Conservation (phyloP, 2,888 invertebrate species). For the Drosophila testacea region DNA sequence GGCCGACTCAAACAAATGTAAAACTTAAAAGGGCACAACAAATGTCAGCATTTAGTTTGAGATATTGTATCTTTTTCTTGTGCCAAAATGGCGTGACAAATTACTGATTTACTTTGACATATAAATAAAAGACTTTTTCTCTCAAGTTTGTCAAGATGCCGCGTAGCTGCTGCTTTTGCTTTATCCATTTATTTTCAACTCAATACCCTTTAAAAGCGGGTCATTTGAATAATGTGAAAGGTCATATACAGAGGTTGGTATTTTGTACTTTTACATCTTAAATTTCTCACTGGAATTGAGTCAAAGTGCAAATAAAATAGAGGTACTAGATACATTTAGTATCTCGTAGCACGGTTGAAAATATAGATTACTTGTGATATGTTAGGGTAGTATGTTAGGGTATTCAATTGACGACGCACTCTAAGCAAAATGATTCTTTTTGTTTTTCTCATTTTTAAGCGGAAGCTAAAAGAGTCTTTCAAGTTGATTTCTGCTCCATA, state of each 20-base stretch:
- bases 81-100: slow-evolving; percentile 71
- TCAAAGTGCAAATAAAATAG: too few relatives aligned
- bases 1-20: slow-evolving; percentile 39
- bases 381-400: neutral
- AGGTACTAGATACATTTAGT: too few relatives aligned
- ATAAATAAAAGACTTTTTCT: slow-evolving; percentile 56
- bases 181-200: slow-evolving; percentile 53
- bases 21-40: slow-evolving; percentile 48
- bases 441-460: slow-evolving; percentile 38
- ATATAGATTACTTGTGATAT: too few relatives aligned
- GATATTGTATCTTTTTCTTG: slow-evolving; percentile 45
- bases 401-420: neutral
- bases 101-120: slow-evolving; percentile 77
- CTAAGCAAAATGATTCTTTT: slow-evolving; percentile 1
- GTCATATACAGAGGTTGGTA: too few relatives aligned
- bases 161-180: slow-evolving; percentile 22
- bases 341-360: too few relatives aligned
- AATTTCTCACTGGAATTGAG: too few relatives aligned
- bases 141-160: slow-evolving; percentile 43
- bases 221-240: neutral
- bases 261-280: too few relatives aligned
- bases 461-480: slow-evolving; percentile 79
- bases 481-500: slow-evolving; percentile 79
- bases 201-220: slow-evolving; percentile 8
- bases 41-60: slow-evolving; percentile 47